Percentiles rank a stretch among this genome's conserved stretches.
Conservation (phyloP, 2,888 invertebrate species). For the Protophormia terraenovae region DNA sequence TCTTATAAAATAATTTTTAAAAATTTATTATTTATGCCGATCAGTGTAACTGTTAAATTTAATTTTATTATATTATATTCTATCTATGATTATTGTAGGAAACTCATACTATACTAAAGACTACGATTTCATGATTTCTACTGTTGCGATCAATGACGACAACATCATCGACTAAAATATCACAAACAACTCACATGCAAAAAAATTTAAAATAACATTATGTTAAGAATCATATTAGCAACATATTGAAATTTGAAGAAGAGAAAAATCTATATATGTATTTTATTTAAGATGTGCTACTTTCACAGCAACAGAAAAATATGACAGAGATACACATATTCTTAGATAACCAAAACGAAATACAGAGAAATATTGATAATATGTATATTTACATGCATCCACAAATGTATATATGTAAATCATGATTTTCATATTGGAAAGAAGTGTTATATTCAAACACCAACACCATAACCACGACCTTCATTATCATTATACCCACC, state of each 20-base stretch:
- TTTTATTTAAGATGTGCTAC: not conserved
- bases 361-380: not conserved
- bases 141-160: not conserved
- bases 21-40: too few relatives aligned
- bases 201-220: constrained; percentile 42
- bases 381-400: not conserved
- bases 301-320: not conserved
- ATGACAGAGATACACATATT: not conserved
- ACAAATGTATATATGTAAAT: not conserved
- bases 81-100: too few relatives aligned
- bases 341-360: not conserved
- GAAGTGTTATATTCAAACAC: not conserved
- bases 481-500: not conserved
- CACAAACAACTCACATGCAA: constrained; percentile 9
- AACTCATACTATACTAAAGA: too few relatives aligned
- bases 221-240: constrained; percentile 68
- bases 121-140: not conserved
- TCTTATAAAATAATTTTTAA: too few relatives aligned
- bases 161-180: not conserved
- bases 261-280: not conserved
- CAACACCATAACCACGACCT: not conserved
- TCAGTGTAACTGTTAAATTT: too few relatives aligned
- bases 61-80: too few relatives aligned
- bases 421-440: not conserved
- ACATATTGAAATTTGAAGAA: constrained; percentile 66